Percentiles rank a stretch among this genome's conserved stretches.
These are phyloP conservation scores for Synchiropus splendidus DNA, from an alignment of 2,113 vertebrate genomes.

Conservation along the genomic window DNA sequence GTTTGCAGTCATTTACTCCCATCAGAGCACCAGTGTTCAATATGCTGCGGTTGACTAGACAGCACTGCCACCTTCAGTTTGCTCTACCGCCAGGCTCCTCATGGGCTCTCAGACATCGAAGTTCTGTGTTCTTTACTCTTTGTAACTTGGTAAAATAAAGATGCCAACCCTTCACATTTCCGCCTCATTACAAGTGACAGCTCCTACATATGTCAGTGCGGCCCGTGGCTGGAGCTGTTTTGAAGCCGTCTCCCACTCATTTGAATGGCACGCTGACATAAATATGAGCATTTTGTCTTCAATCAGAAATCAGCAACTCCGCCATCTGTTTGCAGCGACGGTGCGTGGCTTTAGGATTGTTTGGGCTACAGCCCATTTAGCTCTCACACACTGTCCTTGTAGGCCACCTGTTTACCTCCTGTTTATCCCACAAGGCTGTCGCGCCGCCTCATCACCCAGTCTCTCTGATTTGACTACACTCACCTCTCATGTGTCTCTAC, in stretches of 20 bases:
- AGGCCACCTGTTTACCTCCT: constrained; percentile 48
- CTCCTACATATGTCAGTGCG: constrained; percentile 10
- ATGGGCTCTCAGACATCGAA: constrained; percentile 10
- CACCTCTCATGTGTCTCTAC: constrained; percentile 91
- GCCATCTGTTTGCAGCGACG: constrained; percentile 69
- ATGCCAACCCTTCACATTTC: too few relatives aligned
- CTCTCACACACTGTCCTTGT: constrained; percentile 46
- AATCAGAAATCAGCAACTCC: too few relatives aligned
- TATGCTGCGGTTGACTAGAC: constrained; percentile 8
- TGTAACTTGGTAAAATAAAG: too few relatives aligned
- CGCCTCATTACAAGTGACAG: neutral
- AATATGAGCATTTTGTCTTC: constrained; percentile 44
- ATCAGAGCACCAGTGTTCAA: too few relatives aligned
- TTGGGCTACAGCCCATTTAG: constrained; percentile 54
- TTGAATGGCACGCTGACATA: constrained; percentile 19
- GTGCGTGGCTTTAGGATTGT: constrained; percentile 37
- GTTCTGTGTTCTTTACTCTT: too few relatives aligned
- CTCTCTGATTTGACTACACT: constrained; percentile 26
- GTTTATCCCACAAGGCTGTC: constrained; percentile 39
- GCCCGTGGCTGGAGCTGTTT: constrained; percentile 11
- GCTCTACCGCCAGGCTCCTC: constrained; percentile 9
- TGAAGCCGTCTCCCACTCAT: constrained; percentile 33
- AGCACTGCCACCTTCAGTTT: constrained; percentile 41
- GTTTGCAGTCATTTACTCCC: too few relatives aligned
- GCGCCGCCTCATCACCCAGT: constrained; percentile 9